Evolutionary conservation across 2,888 invertebrate species (phyloP).

Genomic region (Myathropa florea): DNA sequence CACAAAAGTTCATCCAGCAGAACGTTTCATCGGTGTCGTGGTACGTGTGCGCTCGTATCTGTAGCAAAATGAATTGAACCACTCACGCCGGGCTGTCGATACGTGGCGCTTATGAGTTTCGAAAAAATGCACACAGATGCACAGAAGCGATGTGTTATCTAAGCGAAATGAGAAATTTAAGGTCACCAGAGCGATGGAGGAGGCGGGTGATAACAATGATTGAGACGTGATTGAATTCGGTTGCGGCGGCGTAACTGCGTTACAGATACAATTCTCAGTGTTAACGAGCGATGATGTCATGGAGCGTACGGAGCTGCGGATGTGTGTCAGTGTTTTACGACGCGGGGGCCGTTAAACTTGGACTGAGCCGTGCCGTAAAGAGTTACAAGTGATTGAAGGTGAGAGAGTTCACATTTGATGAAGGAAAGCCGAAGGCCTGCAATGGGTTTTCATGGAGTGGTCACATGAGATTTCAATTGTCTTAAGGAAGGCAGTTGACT

Average conservation of each 20-base stretch:
- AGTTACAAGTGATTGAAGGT: background rate
- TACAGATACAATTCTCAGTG: background rate
- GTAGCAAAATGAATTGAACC: background rate
- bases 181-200: background rate
- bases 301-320: background rate
- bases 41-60: background rate
- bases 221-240: conserved; percentile 17
- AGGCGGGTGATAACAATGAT: background rate
- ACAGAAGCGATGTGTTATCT: background rate
- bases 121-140: background rate
- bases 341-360: background rate
- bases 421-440: too few relatives aligned
- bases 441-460: too few relatives aligned
- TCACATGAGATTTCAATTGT: too few relatives aligned
- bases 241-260: background rate
- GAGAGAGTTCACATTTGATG: too few relatives aligned
- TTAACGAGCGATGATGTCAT: background rate
- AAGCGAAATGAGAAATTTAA: background rate
- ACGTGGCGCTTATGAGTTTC: background rate
- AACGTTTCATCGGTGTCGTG: background rate
- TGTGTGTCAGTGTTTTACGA: background rate
- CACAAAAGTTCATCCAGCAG: background rate
- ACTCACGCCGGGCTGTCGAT: background rate
- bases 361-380: background rate
- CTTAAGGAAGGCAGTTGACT: too few relatives aligned